Conservation (phyloP, 2,113 vertebrate species). For the Hypomesus transpacificus region DNA sequence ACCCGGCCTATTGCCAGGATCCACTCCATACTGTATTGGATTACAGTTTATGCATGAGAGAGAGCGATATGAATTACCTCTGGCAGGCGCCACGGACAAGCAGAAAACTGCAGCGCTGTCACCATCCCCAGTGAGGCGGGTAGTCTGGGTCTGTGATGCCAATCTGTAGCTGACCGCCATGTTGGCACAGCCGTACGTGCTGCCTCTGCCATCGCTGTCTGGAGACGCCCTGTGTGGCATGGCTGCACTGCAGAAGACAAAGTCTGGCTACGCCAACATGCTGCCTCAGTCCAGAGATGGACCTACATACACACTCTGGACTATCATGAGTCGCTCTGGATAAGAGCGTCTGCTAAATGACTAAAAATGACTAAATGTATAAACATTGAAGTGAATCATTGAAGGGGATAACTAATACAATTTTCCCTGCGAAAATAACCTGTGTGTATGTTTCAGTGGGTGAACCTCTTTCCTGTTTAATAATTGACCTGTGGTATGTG, state of each 20-base stretch:
- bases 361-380: too few relatives aligned
- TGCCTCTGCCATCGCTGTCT: slow-evolving; percentile 32
- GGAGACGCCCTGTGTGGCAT: not conserved
- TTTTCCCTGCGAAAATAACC: too few relatives aligned
- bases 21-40: slow-evolving; percentile 34
- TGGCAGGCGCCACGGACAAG: slow-evolving; percentile 29
- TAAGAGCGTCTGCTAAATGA: too few relatives aligned
- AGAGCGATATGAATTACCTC: slow-evolving; percentile 47
- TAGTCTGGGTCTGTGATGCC: slow-evolving; percentile 18
- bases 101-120: slow-evolving; percentile 40
- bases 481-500: slow-evolving; percentile 26
- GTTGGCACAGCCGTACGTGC: slow-evolving; percentile 47
- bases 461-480: slow-evolving; percentile 13
- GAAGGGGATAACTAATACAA: too few relatives aligned
- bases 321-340: too few relatives aligned
- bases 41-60: slow-evolving; percentile 35
- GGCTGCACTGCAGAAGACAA: slow-evolving; percentile 18
- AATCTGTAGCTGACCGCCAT: slow-evolving; percentile 44
- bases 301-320: too few relatives aligned
- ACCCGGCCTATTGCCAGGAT: slow-evolving; percentile 25
- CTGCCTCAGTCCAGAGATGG: not conserved
- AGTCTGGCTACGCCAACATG: not conserved
- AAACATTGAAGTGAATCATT: too few relatives aligned
- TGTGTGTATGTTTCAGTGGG: not conserved
- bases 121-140: not conserved